Conservation (phyloP, 2,888 invertebrate species). For the Nephrotoma guestfalica region DNA sequence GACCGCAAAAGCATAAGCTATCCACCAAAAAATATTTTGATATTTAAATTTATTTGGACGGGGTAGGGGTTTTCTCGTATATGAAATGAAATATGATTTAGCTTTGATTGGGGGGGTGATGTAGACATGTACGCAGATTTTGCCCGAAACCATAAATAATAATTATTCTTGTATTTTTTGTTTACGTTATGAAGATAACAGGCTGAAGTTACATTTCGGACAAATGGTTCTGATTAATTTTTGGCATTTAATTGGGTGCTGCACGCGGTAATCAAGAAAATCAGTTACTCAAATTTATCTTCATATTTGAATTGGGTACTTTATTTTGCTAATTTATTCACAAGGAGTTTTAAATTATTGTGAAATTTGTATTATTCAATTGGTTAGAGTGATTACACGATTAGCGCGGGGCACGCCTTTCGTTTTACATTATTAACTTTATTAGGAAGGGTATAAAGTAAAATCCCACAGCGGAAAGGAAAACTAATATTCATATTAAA, state of each 20-base stretch:
- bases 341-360: background rate
- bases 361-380: background rate
- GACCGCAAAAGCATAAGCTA: background rate
- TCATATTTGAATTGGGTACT: background rate
- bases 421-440: too few species aligned
- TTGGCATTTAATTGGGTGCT: background rate
- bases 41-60: background rate
- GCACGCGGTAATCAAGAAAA: background rate
- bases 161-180: background rate
- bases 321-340: background rate
- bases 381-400: background rate
- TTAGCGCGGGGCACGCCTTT: too few species aligned
- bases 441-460: too few species aligned
- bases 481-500: too few species aligned
- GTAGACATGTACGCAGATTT: background rate
- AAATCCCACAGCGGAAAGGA: too few species aligned
- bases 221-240: background rate
- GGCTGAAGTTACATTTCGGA: background rate
- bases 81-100: background rate
- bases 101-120: background rate
- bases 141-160: background rate
- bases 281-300: background rate
- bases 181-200: background rate
- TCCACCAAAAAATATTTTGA: background rate
- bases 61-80: background rate